Conservation (phyloP, 2,888 invertebrate species). For the Athalia circularis region DNA sequence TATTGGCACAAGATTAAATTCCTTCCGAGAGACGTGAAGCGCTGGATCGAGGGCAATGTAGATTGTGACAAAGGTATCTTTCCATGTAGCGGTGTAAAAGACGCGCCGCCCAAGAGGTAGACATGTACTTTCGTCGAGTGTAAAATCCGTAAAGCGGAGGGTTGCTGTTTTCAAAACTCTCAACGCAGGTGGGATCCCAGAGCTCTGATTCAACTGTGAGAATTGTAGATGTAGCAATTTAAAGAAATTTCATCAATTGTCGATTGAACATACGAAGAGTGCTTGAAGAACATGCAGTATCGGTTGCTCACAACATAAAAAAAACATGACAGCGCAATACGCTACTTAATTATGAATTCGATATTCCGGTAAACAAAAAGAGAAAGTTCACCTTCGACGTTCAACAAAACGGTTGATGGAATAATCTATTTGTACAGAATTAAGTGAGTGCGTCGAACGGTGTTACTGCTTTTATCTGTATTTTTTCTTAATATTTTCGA, state of each 20-base stretch:
- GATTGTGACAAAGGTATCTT: constrained; percentile 75
- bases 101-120: constrained; percentile 82
- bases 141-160: constrained; percentile 85
- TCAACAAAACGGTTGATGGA: too few relatives aligned
- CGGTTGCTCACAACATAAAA: too few relatives aligned
- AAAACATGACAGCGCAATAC: too few relatives aligned
- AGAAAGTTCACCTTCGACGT: not conserved
- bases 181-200: constrained; percentile 81
- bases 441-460: too few relatives aligned
- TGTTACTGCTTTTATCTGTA: too few relatives aligned
- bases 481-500: not conserved
- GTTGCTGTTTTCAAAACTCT: constrained; percentile 85
- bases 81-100: constrained; percentile 87
- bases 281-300: too few relatives aligned
- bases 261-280: too few relatives aligned
- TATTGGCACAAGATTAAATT: constrained; percentile 82
- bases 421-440: too few relatives aligned
- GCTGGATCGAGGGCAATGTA: constrained; percentile 78
- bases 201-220: constrained; percentile 81
- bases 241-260: too few relatives aligned
- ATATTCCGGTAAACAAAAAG: not conserved
- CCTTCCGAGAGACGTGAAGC: constrained; percentile 77
- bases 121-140: constrained; percentile 74
- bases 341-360: too few relatives aligned
- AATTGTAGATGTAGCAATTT: not conserved